Percentiles rank a stretch among this genome's conserved stretches.
phyloP scores from a whole-genome alignment of 2,113 vertebrate genomes.

The Ia io region DNA sequence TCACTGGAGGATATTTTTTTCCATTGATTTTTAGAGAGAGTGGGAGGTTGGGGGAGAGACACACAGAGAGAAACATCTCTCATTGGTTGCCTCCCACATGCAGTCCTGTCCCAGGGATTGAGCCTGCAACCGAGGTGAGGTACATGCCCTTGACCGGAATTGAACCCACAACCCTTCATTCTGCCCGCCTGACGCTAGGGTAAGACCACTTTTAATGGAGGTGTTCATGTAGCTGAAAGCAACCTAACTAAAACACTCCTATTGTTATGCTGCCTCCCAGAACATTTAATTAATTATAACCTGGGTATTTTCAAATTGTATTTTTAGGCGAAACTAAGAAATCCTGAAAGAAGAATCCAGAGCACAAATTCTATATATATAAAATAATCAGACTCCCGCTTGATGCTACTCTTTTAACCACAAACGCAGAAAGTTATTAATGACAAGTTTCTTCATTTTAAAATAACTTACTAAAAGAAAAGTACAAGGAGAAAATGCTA shows the following conservation, averaged over 20 bases:
- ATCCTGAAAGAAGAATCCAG: neutral
- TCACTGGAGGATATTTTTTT: too few relatives aligned
- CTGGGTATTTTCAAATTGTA: neutral
- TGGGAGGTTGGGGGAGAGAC: too few relatives aligned
- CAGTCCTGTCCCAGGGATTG: too few relatives aligned
- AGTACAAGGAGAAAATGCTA: neutral
- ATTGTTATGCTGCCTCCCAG: neutral
- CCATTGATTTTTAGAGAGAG: too few relatives aligned
- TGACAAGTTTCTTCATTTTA: neutral
- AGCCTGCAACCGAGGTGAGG: too few relatives aligned
- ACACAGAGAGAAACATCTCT: too few relatives aligned
- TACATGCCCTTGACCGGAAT: too few relatives aligned
- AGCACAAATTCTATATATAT: neutral
- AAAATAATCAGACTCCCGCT: neutral
- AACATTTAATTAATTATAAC: neutral
- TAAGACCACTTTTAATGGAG: neutral
- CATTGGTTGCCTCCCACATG: too few relatives aligned
- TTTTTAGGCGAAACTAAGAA: neutral
- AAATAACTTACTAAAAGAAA: neutral
- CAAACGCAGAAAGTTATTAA: neutral
- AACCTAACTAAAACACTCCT: neutral
- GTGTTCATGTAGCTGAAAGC: neutral
- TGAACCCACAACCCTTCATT: too few relatives aligned
- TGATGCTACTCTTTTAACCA: neutral
- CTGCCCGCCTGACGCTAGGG: too few relatives aligned